A percentile compares a stretch with the other conserved stretches of the same genome.
Evolutionary conservation across 2,797 vertebrate genomes (phyloP).

Genomic region (Cygnus olor): DNA sequence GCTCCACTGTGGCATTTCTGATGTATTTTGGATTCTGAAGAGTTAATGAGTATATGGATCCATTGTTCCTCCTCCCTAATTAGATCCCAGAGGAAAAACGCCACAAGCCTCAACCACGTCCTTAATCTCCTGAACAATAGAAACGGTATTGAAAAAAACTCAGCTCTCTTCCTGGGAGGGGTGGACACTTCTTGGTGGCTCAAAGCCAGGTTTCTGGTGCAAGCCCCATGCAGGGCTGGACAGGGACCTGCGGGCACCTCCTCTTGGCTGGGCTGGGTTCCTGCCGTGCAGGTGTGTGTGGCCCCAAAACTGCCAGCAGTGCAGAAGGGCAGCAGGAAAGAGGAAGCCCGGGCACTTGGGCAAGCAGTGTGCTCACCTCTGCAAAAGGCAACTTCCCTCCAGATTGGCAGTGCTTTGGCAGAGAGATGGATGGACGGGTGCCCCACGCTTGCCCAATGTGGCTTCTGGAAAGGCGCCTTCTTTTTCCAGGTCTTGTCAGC

Average conservation of each 20-base stretch:
- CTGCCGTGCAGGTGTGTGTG: neutral
- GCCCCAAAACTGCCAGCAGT: neutral
- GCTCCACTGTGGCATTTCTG: neutral
- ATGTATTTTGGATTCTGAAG: neutral
- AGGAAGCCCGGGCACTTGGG: neutral
- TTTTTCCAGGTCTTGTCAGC: neutral
- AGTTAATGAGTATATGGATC: neutral
- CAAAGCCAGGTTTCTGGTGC: neutral
- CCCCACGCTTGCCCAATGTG: neutral
- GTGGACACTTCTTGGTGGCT: neutral
- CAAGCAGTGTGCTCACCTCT: neutral
- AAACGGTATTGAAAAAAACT: neutral
- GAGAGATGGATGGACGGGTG: neutral
- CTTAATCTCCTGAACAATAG: conserved; percentile 33
- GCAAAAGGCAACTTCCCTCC: neutral
- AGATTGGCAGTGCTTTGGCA: neutral
- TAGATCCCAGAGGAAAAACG: conserved; percentile 6
- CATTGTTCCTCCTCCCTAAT: neutral
- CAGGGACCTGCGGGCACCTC: neutral
- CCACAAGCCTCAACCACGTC: neutral
- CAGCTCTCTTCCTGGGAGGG: neutral
- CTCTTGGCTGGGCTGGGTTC: neutral
- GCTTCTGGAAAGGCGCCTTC: neutral
- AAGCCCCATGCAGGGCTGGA: rapidly evolving
- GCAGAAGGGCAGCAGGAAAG: neutral